Percentiles rank a stretch among this genome's conserved stretches.
phyloP scores from a whole-genome alignment of 2,888 invertebrate genomes.

The Callimorpha dominula region DNA sequence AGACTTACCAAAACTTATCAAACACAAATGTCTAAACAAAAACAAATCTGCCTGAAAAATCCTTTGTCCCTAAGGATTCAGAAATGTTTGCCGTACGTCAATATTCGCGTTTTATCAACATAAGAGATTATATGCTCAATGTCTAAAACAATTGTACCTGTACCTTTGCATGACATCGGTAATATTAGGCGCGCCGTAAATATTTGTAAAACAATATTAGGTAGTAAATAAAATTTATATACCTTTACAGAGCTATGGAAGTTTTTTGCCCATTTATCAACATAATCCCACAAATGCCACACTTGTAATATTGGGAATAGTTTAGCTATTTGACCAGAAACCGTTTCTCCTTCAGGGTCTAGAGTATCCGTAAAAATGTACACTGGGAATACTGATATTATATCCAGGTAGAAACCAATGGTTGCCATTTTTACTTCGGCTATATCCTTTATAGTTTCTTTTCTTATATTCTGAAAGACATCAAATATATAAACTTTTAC shows the following conservation, averaged over 20 bases:
- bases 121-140: too few species aligned
- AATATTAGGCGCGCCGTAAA: too few species aligned
- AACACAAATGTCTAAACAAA: too few species aligned
- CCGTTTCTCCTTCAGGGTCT: slow-evolving; percentile 66
- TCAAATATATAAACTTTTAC: background rate
- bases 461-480: slow-evolving; percentile 67
- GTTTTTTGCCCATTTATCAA: slow-evolving; percentile 68
- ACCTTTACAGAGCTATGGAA: slow-evolving; percentile 74
- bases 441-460: slow-evolving; percentile 77
- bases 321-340: slow-evolving; percentile 68
- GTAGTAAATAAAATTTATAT: background rate
- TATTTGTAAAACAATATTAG: background rate
- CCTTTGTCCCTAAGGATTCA: too few species aligned
- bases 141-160: too few species aligned
- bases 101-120: too few species aligned
- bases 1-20: too few species aligned
- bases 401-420: slow-evolving; percentile 78
- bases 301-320: slow-evolving; percentile 75
- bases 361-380: slow-evolving; percentile 75
- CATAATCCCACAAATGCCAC: slow-evolving; percentile 80
- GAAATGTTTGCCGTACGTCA: too few species aligned
- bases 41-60: too few species aligned
- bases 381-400: slow-evolving; percentile 79
- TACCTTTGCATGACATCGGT: too few species aligned
- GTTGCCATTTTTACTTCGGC: slow-evolving; percentile 78